These are phyloP conservation scores for Pollenia amentaria DNA, from an alignment of 2,888 invertebrate genomes.

Conservation along the genomic window DNA sequence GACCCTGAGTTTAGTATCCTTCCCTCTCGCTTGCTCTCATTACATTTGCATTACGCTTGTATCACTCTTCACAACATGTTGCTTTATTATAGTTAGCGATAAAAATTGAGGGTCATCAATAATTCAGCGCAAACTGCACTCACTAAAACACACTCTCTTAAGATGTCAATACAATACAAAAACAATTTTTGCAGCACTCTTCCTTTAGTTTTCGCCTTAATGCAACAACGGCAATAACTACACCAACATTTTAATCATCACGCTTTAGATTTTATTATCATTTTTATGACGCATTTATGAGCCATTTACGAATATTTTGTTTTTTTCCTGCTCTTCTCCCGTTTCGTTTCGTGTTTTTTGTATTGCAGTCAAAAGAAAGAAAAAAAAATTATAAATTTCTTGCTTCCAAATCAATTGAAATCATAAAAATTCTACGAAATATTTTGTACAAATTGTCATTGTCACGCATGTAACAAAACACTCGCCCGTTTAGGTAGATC, in stretches of 20 bases:
- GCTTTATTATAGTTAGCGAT: slow-evolving; percentile 60
- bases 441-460: slow-evolving; percentile 61
- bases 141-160: neutral
- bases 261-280: slow-evolving; percentile 61
- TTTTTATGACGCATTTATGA: slow-evolving; percentile 68
- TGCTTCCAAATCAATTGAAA: slow-evolving; percentile 54
- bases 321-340: neutral
- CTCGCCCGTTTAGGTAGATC: slow-evolving; percentile 33
- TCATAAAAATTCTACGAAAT: slow-evolving; percentile 62
- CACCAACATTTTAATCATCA: slow-evolving; percentile 45
- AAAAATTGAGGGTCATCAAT: slow-evolving; percentile 67
- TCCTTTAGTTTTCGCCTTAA: neutral
- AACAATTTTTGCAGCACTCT: slow-evolving; percentile 27
- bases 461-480: slow-evolving; percentile 33
- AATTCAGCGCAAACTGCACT: slow-evolving; percentile 21
- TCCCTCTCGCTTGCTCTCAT: neutral
- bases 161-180: slow-evolving; percentile 26
- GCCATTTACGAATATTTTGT: slow-evolving; percentile 48
- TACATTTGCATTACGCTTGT: no score
- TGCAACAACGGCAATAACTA: neutral
- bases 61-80: slow-evolving; percentile 3
- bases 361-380: no score
- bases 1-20: slow-evolving; percentile 40
- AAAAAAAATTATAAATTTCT: neutral
- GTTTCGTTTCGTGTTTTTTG: neutral